Evolutionary conservation across 2,797 vertebrate genomes (phyloP), one percentile per base, ranked within the genome.

Genomic region (Melanotaenia pygmaea): DNA sequence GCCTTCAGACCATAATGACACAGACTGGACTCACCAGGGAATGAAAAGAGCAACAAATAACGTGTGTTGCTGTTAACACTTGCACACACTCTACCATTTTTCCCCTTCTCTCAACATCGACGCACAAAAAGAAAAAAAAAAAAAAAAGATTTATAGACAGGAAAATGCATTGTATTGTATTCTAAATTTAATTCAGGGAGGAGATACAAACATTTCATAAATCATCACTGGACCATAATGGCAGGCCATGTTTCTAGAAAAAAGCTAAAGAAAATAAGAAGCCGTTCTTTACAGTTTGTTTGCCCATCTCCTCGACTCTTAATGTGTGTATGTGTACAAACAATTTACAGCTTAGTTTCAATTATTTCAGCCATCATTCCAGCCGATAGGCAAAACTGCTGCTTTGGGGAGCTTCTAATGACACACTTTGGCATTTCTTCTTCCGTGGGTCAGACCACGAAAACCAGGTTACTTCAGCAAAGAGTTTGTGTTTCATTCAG

Each of bases 91-190:
- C 18, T 37, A 1, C 13, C 30, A 61, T 59, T 59, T 18, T 65
- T 57, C 38, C 11, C 8, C 28, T 47, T 18, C 9, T 37, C 68
- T 54, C 59, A 22, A 69, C 43, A 61, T 14, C 18, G 13, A 64
- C 63, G 32, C 53, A 62, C 47, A 59, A 37, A 70, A 2, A 74
- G 35, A 30, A 30, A 30, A 30, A 30, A 30, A 30, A 28, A 28
- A 30, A 30, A 30, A 30, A 30, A 30, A 30, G 84, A 92, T 90
- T 91, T 86, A 89, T 83, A 45, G 72, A 28, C 76, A 77, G 76
- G 75, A 80, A 72, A 86, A 69, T 74, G 16, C 56, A 61, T 76
- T 77, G 83, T 61, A 83, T 86, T 92, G 91, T 91, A 60, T 86
- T 88, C 88, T 88, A 90, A 77, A 82, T 84, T 67, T 74, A 77